phyloP scores from a whole-genome alignment of 2,113 vertebrate species.

The Tragulus kanchil region DNA sequence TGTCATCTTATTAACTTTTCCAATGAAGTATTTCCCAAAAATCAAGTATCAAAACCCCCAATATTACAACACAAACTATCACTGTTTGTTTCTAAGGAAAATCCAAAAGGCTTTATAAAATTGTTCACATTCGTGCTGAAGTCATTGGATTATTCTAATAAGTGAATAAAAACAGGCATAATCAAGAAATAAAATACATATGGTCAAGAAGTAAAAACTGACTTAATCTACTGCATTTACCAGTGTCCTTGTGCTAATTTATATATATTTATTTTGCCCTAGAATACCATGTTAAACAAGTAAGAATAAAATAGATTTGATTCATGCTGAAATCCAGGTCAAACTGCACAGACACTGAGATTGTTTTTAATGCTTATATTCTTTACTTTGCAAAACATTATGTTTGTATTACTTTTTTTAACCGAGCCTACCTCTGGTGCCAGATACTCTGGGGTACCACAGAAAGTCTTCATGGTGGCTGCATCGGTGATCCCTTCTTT shows the following conservation, averaged over 20 bases:
- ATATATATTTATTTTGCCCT: not conserved
- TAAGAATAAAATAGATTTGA: slow-evolving; percentile 4
- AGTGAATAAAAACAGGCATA: slow-evolving; percentile 6
- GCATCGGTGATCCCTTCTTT: slow-evolving; percentile 99
- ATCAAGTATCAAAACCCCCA: not conserved
- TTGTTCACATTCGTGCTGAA: slow-evolving; percentile 10
- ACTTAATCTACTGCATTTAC: not conserved
- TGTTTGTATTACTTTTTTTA: too few relatives aligned
- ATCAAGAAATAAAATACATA: not conserved
- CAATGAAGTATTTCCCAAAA: not conserved
- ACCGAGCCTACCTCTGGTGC: slow-evolving; percentile 94
- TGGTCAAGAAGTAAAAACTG: not conserved
- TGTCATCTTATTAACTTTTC: not conserved
- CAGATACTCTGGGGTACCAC: slow-evolving; percentile 97
- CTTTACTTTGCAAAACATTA: not conserved
- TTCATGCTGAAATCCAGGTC: not conserved
- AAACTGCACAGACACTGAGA: not conserved
- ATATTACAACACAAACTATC: not conserved
- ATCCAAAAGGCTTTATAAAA: slow-evolving; percentile 28
- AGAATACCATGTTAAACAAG: not conserved
- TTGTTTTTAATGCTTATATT: not conserved
- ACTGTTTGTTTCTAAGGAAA: slow-evolving; percentile 29
- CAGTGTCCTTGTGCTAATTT: not conserved
- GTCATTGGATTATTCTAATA: slow-evolving; percentile 1
- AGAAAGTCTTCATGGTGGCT: slow-evolving; percentile 99